Conservation (phyloP, 1,140 invertebrate genomes). For the Anthonomus grandis region DNA sequence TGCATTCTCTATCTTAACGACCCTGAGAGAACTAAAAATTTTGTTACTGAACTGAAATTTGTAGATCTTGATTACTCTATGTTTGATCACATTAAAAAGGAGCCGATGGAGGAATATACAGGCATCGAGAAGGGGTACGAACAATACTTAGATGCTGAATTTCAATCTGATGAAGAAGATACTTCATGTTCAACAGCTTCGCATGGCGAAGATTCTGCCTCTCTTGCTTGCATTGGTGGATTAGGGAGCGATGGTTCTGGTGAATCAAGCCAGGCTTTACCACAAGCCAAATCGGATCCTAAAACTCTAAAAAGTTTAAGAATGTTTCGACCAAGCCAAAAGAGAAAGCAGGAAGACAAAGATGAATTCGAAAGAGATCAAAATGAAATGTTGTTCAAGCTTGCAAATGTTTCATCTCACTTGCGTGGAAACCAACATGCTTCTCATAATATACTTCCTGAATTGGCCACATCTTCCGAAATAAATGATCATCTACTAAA, state of each 20-base stretch:
- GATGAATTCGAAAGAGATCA: not conserved
- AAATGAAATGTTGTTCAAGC: no score
- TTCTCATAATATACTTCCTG: no score
- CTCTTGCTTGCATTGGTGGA: slow-evolving; percentile 19
- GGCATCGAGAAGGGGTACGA: slow-evolving; percentile 61
- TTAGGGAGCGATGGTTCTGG: slow-evolving; percentile 34
- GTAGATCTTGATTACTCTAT: slow-evolving; percentile 64
- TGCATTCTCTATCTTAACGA: slow-evolving; percentile 61
- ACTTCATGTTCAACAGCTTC: no score
- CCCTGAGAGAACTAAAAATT: slow-evolving; percentile 57
- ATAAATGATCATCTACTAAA: no score
- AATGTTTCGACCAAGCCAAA: slow-evolving; percentile 53
- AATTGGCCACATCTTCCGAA: no score
- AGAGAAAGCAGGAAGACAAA: slow-evolving; percentile 26
- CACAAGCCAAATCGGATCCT: slow-evolving; percentile 50
- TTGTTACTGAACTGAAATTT: slow-evolving; percentile 61
- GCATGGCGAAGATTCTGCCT: slow-evolving; percentile 30
- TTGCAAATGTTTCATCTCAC: no score
- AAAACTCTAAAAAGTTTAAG: slow-evolving; percentile 56
- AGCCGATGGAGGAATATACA: slow-evolving; percentile 47
- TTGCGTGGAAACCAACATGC: no score
- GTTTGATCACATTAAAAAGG: slow-evolving; percentile 56
- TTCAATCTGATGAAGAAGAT: slow-evolving; percentile 30
- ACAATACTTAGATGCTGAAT: slow-evolving; percentile 46
- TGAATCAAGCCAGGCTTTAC: slow-evolving; percentile 22